Evolutionary conservation across 2,888 invertebrate species (phyloP), one percentile per base, ranked within the genome.

Genomic region (Synergus japonicus): DNA sequence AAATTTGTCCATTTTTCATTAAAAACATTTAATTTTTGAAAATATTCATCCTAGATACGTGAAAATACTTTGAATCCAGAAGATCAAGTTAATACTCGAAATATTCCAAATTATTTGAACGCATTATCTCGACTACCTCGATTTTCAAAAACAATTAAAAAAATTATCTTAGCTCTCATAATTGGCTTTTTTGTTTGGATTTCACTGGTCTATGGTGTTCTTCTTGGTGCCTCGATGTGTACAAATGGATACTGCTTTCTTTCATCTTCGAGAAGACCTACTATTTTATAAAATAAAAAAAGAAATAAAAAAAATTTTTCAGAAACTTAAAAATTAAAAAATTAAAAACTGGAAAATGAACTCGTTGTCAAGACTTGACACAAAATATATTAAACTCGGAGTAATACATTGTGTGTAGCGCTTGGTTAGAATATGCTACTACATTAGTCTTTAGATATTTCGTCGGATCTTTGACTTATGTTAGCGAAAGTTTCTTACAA

Each of bases 341-440:
- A 22, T 22, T 64, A 78, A 69, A 76, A 85, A 79, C 81, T 63
- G 76, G 66, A 84, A 54, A 54, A 41, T 54, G n/a, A 73, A 73
- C 54, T 73, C 73, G 54, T 73, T n/a, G 73, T 86, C 86, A 89
- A 90, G 90, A 90, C 90, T 90, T 89, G 90, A 90, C 90, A 90
- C 89, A 90, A 90, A 90, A 90, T 90, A 90, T 90, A 90, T 90
- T 90, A 89, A 89, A 90, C 89, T 90, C 89, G 90, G 89, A 90
- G 87, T 90, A 88, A 89, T 90, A 89, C 89, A 89, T 86, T 87
- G 86, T 85, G 86, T 86, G 86, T 87, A 82, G 84, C 84, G 83
- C 79, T 85, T 83, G 81, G 83, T 80, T 78, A 76, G 79, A 78
- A 60, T 77, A 64, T 76, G 76, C 76, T 76, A 63, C 76, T 10